Evolutionary conservation across 2,797 vertebrate genomes (phyloP).

Genomic region (Clarias platycephalus): DNA sequence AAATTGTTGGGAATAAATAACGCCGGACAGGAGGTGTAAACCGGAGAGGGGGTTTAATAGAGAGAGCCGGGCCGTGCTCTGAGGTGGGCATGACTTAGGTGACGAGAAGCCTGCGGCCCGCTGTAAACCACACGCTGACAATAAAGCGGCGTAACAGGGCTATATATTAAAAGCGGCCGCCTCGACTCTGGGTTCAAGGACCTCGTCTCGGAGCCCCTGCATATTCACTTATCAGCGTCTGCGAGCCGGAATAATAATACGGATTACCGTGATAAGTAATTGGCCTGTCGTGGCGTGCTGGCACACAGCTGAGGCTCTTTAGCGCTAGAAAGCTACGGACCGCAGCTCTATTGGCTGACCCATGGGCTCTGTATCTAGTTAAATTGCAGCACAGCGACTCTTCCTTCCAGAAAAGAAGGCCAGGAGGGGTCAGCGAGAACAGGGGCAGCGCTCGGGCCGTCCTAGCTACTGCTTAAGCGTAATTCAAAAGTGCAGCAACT

Average conservation of each 20-base stretch:
- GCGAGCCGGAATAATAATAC: conserved; percentile 71
- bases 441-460: neutral
- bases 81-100: conserved; percentile 91
- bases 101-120: conserved; percentile 80
- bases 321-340: conserved; percentile 22
- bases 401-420: conserved; percentile 10
- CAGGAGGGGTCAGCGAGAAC: conserved; percentile 34
- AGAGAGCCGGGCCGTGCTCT: conserved; percentile 73
- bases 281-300: conserved; percentile 61
- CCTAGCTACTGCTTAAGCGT: neutral
- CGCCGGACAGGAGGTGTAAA: conserved; percentile 85
- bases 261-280: conserved; percentile 71
- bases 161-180: conserved; percentile 58
- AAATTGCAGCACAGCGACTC: conserved; percentile 53
- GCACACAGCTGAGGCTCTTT: conserved; percentile 58
- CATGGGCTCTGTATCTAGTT: conserved; percentile 49
- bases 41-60: conserved; percentile 80
- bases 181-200: conserved; percentile 66
- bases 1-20: conserved; percentile 97
- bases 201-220: conserved; percentile 58
- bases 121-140: conserved; percentile 79
- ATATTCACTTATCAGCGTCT: conserved; percentile 71
- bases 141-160: conserved; percentile 62
- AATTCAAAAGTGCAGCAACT: conserved; percentile 24
- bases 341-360: conserved; percentile 56